These are phyloP conservation scores for Caenorhabditis virilis DNA, from an alignment of 2,888 invertebrate species.

Conservation along the genomic window DNA sequence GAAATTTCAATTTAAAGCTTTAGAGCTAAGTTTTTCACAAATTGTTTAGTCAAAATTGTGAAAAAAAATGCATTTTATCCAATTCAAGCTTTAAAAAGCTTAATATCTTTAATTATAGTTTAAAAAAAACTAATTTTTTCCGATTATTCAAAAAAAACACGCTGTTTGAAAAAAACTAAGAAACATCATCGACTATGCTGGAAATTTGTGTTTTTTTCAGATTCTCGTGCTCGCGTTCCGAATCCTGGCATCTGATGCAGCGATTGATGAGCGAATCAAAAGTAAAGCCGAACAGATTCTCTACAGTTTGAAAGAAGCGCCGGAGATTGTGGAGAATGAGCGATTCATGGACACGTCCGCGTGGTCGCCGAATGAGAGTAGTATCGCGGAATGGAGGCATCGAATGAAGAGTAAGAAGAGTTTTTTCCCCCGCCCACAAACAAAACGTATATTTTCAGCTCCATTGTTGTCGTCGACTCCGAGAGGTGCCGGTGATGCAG, in stretches of 20 bases:
- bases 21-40: too few species aligned
- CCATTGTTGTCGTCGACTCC: conserved; percentile 54
- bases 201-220: not conserved
- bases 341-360: conserved; percentile 12
- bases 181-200: too few species aligned
- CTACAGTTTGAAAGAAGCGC: conserved; percentile 36
- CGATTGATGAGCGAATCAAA: conserved; percentile 40
- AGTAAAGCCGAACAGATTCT: conserved; percentile 40
- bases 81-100: too few species aligned
- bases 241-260: conserved; percentile 29
- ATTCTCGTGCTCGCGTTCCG: conserved; percentile 36
- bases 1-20: too few species aligned
- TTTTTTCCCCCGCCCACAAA: too few species aligned
- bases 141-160: not conserved
- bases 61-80: too few species aligned
- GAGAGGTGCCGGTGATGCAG: conserved; percentile 8
- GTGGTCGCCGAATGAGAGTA: conserved; percentile 50
- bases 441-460: conserved; percentile 28
- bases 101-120: too few species aligned
- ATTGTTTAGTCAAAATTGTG: too few species aligned
- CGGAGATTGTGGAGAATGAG: conserved; percentile 33
- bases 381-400: conserved; percentile 50
- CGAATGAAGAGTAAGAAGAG: conserved; percentile 30
- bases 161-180: not conserved
- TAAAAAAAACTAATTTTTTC: too few species aligned